Percentiles rank a stretch among this genome's conserved stretches.
phyloP scores from a whole-genome alignment of 1,140 invertebrate species.

The Drosophila subpulchrella region DNA sequence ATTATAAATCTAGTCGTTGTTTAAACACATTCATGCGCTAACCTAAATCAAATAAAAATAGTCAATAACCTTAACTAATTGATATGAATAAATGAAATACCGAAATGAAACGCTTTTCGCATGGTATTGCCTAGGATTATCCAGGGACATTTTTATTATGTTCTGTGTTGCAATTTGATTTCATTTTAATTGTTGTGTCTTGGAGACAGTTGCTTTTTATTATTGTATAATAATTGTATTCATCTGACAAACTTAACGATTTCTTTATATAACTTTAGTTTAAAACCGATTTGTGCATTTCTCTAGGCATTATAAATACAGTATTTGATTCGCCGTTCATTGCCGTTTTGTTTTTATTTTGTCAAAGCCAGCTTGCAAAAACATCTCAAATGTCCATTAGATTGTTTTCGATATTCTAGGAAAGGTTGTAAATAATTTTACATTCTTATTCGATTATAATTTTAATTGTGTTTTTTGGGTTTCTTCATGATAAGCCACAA shows the following conservation, averaged over 20 bases:
- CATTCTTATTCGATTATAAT: conserved; percentile 52
- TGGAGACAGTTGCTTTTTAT: conserved; percentile 60
- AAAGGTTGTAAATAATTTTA: conserved; percentile 55
- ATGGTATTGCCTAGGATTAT: conserved; percentile 1
- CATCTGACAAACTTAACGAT: conserved; percentile 72
- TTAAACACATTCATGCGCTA: conserved; percentile 47
- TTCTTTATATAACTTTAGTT: conserved; percentile 63
- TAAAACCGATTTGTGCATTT: conserved; percentile 81
- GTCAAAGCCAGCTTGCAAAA: conserved; percentile 76
- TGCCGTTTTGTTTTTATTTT: conserved; percentile 34
- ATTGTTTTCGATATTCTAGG: conserved; percentile 40
- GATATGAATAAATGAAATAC: conserved; percentile 27
- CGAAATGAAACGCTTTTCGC: background rate
- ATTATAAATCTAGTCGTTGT: conserved; percentile 80
- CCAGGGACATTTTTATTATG: conserved; percentile 29
- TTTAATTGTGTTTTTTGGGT: conserved; percentile 47
- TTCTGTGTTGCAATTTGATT: conserved; percentile 34
- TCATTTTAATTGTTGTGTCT: conserved; percentile 44
- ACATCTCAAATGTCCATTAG: conserved; percentile 49
- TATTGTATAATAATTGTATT: conserved; percentile 52
- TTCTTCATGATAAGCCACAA: conserved; percentile 70
- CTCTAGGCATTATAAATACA: conserved; percentile 50
- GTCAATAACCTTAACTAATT: conserved; percentile 17
- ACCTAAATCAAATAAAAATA: conserved; percentile 28
- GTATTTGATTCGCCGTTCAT: conserved; percentile 42